Conservation (phyloP, 2,888 invertebrate species). For the Ennomos fuscantarius region DNA sequence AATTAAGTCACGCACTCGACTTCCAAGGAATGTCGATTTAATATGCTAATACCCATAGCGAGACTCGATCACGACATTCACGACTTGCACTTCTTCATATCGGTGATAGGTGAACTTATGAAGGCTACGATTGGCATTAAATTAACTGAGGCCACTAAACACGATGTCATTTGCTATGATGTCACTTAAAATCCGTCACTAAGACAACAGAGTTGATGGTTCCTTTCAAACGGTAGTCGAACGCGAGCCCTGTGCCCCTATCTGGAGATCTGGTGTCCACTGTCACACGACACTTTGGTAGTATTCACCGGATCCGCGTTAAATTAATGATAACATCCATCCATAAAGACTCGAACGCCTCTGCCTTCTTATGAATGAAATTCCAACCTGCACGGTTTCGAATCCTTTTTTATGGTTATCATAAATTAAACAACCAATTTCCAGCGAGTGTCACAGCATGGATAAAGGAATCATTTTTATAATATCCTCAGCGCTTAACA, state of each 20-base stretch:
- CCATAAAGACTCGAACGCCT: slow-evolving; percentile 84
- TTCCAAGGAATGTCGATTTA: slow-evolving; percentile 69
- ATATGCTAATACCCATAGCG: slow-evolving; percentile 66
- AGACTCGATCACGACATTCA: slow-evolving; percentile 63
- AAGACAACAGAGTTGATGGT: slow-evolving; percentile 11
- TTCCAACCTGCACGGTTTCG: slow-evolving; percentile 79
- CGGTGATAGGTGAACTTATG: slow-evolving; percentile 42
- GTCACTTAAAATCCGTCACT: slow-evolving; percentile 35
- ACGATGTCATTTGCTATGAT: slow-evolving; percentile 39
- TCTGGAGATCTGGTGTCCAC: slow-evolving; percentile 63
- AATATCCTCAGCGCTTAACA: slow-evolving; percentile 84
- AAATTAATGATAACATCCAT: slow-evolving; percentile 85
- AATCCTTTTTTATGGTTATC: slow-evolving; percentile 82
- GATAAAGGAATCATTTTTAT: slow-evolving; percentile 85
- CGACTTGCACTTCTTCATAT: slow-evolving; percentile 61
- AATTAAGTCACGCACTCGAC: slow-evolving; percentile 76
- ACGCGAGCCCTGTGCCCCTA: slow-evolving; percentile 61
- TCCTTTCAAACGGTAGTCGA: slow-evolving; percentile 65
- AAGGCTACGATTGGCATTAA: slow-evolving; percentile 34
- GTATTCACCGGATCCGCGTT: slow-evolving; percentile 71
- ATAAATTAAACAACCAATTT: slow-evolving; percentile 84
- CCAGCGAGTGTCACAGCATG: slow-evolving; percentile 82
- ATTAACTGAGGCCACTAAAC: slow-evolving; percentile 22
- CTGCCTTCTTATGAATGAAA: slow-evolving; percentile 86
- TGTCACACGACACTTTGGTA: slow-evolving; percentile 70